Base-by-base conservation (phyloP, 2,797 vertebrate species). In the Thripadectes ignobilis region DNA sequence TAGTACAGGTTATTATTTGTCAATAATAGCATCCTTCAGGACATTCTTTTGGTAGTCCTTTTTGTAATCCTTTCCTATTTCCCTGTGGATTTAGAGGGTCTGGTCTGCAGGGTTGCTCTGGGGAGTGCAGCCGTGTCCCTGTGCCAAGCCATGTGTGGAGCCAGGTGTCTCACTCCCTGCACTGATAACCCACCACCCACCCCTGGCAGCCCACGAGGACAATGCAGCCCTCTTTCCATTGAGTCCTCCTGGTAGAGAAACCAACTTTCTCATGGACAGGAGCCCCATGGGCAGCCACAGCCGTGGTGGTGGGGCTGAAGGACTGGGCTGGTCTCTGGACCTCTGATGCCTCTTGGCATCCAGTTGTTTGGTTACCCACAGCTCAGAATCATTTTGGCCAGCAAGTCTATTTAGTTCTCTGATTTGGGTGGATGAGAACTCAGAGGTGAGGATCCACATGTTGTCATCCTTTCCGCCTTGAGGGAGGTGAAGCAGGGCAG, bases 131-230 rank as follows among this genome's bases (percentile, higher is more conserved):
- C 19, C 10, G 27, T 29, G 23, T 72, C 38, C 22, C 24, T 29
- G 10, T n/a, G 29, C 45, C n/a, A 36, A 26, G 12, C 15, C 1
- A 0, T 7, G 13, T 2, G 21, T 45, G 26, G n/a, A 84, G 17
- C 48, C 0, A 2, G 10, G 13, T 30, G 20, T 58, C 9, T 2
- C 0, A 1, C 32, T 86, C 61, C 21, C 61, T 30, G 27, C 65
- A 43, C 17, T 0, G 1, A 12, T 45, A 79, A 57, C 21, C 32
- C 2, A 0, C 12, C 0, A 3, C 6, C 0, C 0, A 0, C 34
- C 52, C 34, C 18, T 41, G 43, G 36, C 48, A 84, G 61, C 36
- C 36, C 17, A 0, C 0, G 3, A 55, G 38, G 51, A 10, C 0
- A 0, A 5, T 29, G 14, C 27, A 48, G 29, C 21, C 23, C 20